Evolutionary conservation across 2,113 vertebrate species (phyloP).

Genomic region (Daphoenositta chrysoptera): DNA sequence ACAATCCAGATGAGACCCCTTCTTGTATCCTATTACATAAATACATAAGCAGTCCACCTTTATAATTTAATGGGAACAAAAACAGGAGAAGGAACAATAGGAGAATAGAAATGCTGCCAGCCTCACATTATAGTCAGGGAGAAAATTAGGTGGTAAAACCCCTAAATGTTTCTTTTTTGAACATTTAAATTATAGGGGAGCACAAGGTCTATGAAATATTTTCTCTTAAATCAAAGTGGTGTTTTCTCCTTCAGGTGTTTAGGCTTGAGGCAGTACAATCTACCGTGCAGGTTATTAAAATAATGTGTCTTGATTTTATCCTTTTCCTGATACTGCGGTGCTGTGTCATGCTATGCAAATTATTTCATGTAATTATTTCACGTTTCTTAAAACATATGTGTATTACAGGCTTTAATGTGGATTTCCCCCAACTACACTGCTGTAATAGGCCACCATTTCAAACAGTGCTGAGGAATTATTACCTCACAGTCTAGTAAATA

Average conservation of each 20-base stretch:
- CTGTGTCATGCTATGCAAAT: background rate
- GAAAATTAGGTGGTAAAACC: background rate
- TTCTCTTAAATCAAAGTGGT: background rate
- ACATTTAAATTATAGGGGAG: background rate
- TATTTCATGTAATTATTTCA: background rate
- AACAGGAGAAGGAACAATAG: background rate
- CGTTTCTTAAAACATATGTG: background rate
- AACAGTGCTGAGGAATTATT: background rate
- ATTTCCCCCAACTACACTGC: background rate
- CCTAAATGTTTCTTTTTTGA: background rate
- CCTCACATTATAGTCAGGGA: background rate
- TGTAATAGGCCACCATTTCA: background rate
- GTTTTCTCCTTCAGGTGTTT: background rate
- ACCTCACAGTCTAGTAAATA: background rate
- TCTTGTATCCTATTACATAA: background rate
- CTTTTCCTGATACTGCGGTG: background rate
- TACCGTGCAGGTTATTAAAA: background rate
- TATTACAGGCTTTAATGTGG: background rate
- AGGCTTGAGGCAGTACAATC: background rate
- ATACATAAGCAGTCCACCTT: background rate
- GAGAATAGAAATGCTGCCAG: background rate
- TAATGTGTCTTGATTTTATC: background rate
- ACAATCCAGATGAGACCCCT: background rate
- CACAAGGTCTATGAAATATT: background rate
- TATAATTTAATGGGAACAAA: background rate